Percentiles rank a stretch among this genome's conserved stretches.
These are phyloP conservation scores for Montipora cactus DNA, from an alignment of 64 coral and sea anemone species.

Conservation along the genomic window DNA sequence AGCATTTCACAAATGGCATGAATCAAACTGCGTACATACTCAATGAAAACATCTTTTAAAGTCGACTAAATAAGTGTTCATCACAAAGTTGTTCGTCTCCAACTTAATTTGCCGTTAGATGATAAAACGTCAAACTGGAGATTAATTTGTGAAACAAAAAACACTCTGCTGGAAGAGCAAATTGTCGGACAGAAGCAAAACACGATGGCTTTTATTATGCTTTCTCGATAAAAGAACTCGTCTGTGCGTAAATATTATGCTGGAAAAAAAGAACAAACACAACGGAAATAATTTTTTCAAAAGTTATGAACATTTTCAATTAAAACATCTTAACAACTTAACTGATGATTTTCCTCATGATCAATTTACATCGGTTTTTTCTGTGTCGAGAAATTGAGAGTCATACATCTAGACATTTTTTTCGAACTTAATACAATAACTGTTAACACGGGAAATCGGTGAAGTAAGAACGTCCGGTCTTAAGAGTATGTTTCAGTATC, in stretches of 20 bases:
- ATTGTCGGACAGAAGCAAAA: conserved; percentile 4
- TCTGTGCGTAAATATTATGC: conserved; percentile 1
- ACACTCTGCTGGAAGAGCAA: not conserved
- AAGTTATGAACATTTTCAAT: not conserved
- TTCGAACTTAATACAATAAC: not conserved
- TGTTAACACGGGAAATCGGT: not conserved
- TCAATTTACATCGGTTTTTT: too few species aligned
- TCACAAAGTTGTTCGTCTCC: not conserved
- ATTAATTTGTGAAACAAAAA: conserved; percentile 2
- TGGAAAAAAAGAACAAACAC: conserved; percentile 15
- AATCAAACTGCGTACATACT: not conserved
- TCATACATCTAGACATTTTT: not conserved
- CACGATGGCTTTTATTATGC: not conserved
- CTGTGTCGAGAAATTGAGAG: too few species aligned
- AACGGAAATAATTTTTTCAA: not conserved
- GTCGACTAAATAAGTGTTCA: not conserved
- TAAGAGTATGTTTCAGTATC: not conserved
- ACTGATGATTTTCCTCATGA: too few species aligned
- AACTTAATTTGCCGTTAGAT: not conserved
- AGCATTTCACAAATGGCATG: not conserved
- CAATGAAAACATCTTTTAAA: not conserved
- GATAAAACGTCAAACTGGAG: not conserved
- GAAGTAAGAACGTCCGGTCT: not conserved
- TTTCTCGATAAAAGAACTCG: not conserved
- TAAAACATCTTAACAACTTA: not conserved